Evolutionary conservation across 53 echinoderm and acorn worm species (phyloP).

Genomic region (Holothuria leucospilota): DNA sequence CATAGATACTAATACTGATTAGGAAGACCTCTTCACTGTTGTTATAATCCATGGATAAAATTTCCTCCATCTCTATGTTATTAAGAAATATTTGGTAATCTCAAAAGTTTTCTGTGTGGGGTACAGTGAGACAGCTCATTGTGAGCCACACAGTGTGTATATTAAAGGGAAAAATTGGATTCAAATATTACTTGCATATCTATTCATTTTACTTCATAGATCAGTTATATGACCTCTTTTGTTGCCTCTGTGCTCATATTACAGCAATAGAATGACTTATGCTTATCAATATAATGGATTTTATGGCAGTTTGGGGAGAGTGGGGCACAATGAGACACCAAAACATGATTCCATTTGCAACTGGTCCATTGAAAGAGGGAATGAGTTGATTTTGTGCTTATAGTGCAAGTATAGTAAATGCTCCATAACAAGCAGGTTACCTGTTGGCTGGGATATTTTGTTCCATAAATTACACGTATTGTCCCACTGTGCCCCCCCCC

Average conservation of each 20-base stretch:
- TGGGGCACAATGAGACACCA: neutral
- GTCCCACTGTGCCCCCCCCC: conserved; percentile 3
- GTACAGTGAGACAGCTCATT: too few relatives aligned
- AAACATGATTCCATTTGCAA: neutral
- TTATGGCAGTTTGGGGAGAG: neutral
- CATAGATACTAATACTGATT: neutral
- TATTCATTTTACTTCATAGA: conserved; percentile 3
- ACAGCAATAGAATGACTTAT: neutral
- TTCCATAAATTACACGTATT: neutral
- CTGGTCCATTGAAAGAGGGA: too few relatives aligned
- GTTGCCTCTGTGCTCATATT: too few relatives aligned
- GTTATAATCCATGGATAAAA: too few relatives aligned
- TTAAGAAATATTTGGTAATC: neutral
- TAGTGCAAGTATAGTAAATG: neutral
- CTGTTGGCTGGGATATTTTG: neutral
- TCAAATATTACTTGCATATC: neutral
- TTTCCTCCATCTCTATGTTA: neutral
- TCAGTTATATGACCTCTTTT: too few relatives aligned
- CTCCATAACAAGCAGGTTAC: neutral
- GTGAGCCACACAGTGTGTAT: neutral
- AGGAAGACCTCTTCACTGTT: too few relatives aligned
- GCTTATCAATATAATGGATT: neutral
- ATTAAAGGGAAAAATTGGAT: neutral
- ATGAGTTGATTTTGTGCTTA: neutral
- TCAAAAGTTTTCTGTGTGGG: neutral